Conservation (phyloP, 2,113 vertebrate species). For the Alethe diademata region DNA sequence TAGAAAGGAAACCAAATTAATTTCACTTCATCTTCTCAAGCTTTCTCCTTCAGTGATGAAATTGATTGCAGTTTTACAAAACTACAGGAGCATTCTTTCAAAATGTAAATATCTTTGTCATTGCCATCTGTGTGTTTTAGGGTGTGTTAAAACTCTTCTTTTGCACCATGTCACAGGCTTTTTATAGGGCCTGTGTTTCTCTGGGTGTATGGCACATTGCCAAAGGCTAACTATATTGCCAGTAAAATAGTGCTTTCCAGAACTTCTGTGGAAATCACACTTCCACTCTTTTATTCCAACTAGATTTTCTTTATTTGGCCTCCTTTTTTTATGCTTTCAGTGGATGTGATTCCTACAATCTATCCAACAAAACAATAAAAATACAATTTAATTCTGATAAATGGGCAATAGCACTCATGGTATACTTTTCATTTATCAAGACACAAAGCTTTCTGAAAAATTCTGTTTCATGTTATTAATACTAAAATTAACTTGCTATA, state of each 20-base stretch:
- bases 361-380: background rate
- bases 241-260: slow-evolving; percentile 13
- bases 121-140: slow-evolving; percentile 4
- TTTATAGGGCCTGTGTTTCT: background rate
- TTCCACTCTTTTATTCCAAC: background rate
- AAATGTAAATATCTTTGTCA: background rate
- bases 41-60: background rate
- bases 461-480: background rate
- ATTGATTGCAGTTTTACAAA: background rate
- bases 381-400: background rate
- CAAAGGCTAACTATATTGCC: background rate
- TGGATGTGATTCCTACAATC: background rate
- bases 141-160: background rate
- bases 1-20: background rate
- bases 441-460: background rate
- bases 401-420: background rate
- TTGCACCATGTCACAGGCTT: background rate
- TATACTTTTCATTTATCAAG: background rate
- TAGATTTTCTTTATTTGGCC: background rate
- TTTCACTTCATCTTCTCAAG: background rate
- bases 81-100: background rate
- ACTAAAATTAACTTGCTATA: background rate
- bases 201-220: background rate
- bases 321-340: background rate
- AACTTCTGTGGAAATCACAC: background rate